Evolutionary conservation across 2,113 vertebrate species (phyloP), one percentile per base, ranked within the genome.

Genomic region (Chauna torquata): DNA sequence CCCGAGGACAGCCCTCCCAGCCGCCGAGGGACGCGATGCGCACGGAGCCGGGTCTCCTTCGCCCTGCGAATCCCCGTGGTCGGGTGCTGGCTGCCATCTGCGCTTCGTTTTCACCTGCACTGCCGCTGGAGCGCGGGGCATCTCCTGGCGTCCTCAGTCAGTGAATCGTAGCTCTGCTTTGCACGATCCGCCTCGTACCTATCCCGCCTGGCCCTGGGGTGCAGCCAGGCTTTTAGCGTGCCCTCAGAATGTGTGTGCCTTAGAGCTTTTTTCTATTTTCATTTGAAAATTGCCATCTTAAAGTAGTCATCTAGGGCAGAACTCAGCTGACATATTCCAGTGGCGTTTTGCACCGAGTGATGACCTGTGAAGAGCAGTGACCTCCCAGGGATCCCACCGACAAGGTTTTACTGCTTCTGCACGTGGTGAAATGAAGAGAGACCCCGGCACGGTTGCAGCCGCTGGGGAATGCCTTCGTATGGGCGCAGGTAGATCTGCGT

Each of bases 61-160:
- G 1, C 82, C 62, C 58, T 34, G 74, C 36, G 40, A 1, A 10
- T 8, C 32, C 23, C 23, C 4, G 0, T 12, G 34, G 1, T 30
- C 49, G 71, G 86, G 25, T 36, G 62, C 49, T 90, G 44, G n/a
- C 38, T 83, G 83, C 10, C 27, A 14, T 6, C 18, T 12, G 7
- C 49, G 11, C 0, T 0, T 66, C 7, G 0, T 57, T 34, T 62
- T 9, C 38, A n/a, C 52, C 72, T 19, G 4, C 38, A 12, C 8
- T 11, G 16, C 42, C 20, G 45, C 76, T 34, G 80, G 16, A 68
- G 55, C 66, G 2, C 1, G 3, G 50, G 47, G 64, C 62, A 20
- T 8, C 57, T 71, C 52, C 55, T 1, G 81, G 19, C n/a, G 49
- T 71, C 89, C 78, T 65, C 25, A 8, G 32, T 17, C 52, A 17